phyloP scores from a whole-genome alignment of 2,888 invertebrate genomes.

The Pseudococcus viburni region DNA sequence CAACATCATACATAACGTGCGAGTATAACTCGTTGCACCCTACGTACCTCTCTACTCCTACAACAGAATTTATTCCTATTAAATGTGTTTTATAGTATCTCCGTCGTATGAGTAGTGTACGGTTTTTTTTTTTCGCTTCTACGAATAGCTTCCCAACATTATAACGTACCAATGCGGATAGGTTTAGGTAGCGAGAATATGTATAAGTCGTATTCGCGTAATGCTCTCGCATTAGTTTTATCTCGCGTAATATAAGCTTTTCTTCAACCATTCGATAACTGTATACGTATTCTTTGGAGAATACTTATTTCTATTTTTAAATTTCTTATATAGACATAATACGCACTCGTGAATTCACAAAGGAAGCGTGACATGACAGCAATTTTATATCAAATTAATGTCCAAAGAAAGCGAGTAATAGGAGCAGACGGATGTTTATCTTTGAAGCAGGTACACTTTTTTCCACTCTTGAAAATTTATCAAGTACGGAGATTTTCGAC shows the following conservation, averaged over 20 bases:
- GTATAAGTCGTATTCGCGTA: conserved; percentile 14
- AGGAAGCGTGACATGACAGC: neutral
- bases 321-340: neutral
- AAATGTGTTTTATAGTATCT: conserved; percentile 14
- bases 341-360: neutral
- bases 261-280: neutral
- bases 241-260: conserved; percentile 24
- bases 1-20: neutral
- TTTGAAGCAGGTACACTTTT: too few relatives aligned
- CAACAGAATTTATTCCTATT: conserved; percentile 2
- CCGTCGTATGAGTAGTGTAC: neutral
- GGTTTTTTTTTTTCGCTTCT: neutral
- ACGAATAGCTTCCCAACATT: neutral
- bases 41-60: neutral
- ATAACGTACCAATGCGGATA: neutral
- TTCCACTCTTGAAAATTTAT: too few relatives aligned
- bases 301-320: conserved; percentile 9
- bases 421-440: neutral
- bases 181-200: neutral
- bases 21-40: neutral
- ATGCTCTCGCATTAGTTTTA: conserved; percentile 11
- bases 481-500: neutral
- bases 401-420: neutral
- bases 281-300: neutral
- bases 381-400: neutral